These are phyloP conservation scores for Ctenosaura bakeri DNA, from an alignment of 2,797 vertebrate genomes.

Conservation along the genomic window DNA sequence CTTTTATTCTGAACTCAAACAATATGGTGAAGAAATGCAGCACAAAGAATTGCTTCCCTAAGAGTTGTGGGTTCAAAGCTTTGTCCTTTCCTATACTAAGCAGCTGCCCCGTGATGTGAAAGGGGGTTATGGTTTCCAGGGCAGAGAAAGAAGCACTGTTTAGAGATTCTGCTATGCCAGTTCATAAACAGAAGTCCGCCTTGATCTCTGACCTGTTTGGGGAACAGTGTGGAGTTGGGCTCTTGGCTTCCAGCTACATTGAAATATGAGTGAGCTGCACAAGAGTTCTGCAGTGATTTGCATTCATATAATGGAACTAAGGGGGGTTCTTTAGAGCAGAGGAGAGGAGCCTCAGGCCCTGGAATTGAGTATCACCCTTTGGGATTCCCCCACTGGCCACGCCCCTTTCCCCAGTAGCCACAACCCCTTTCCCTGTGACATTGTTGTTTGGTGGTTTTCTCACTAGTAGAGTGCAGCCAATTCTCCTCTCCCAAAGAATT, in stretches of 20 bases:
- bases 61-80: not conserved
- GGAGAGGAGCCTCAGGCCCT: no score
- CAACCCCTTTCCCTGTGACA: no score
- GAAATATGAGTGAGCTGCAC: not conserved
- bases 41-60: not conserved
- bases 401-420: no score
- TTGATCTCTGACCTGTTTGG: not conserved
- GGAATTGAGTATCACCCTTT: no score
- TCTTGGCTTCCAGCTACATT: not conserved
- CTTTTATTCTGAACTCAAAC: not conserved
- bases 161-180: not conserved
- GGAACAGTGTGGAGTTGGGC: not conserved
- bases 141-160: not conserved
- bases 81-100: not conserved
- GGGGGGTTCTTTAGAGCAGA: no score
- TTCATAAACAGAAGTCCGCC: no score
- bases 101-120: not conserved
- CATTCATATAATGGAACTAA: not conserved
- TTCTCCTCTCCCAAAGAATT: no score
- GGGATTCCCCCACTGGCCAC: no score
- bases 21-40: not conserved
- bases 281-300: not conserved
- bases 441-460: no score
- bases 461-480: no score
- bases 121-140: not conserved